Percentiles rank a stretch among this genome's conserved stretches.
These are phyloP conservation scores for Pogonognathellus flavescens DNA, from an alignment of 1,140 invertebrate genomes.

Conservation along the genomic window DNA sequence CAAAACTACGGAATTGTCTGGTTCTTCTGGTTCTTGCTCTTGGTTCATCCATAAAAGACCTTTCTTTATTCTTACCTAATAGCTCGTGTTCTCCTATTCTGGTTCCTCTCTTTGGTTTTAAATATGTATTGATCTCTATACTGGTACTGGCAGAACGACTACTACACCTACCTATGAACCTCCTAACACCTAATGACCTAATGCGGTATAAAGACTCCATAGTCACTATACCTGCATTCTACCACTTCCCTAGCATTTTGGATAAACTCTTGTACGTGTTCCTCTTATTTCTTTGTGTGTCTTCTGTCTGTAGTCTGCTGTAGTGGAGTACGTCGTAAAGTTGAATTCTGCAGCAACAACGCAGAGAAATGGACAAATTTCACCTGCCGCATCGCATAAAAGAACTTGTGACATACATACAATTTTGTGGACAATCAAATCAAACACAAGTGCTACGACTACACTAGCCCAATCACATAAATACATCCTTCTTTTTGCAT, in stretches of 20 bases:
- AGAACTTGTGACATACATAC: not conserved
- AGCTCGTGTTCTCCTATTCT: not conserved
- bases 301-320: not conserved
- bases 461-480: not conserved
- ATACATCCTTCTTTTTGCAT: not conserved
- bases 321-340: not conserved
- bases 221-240: conserved; percentile 40
- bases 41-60: not conserved
- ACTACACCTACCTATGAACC: no score
- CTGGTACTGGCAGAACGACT: not conserved
- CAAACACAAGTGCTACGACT: no score
- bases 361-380: conserved; percentile 29
- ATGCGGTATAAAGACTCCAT: conserved; percentile 25
- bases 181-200: conserved; percentile 11
- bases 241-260: not conserved
- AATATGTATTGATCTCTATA: conserved; percentile 41
- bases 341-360: conserved; percentile 12
- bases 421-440: no score
- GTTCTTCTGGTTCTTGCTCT: not conserved
- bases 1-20: no score
- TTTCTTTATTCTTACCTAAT: not conserved
- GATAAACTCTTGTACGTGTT: conserved; percentile 11
- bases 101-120: conserved; percentile 6
- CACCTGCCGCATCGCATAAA: conserved; percentile 2
- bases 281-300: not conserved